These are phyloP conservation scores for Myotis pilosus DNA, from an alignment of 2,797 vertebrate species.

Conservation along the genomic window DNA sequence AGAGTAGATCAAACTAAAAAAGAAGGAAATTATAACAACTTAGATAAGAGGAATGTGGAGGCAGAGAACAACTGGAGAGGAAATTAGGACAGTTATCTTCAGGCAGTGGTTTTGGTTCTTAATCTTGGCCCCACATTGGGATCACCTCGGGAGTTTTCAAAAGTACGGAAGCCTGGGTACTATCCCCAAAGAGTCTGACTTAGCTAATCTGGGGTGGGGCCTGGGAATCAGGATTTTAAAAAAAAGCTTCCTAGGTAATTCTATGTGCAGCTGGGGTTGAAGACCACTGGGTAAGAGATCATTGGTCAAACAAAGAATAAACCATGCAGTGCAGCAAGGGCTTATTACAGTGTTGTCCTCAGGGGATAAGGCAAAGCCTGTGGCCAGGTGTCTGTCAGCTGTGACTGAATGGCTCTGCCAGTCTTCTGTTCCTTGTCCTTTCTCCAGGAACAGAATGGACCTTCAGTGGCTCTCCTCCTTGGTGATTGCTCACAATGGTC, in stretches of 20 bases:
- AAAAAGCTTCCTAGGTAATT: background rate
- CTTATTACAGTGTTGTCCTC: background rate
- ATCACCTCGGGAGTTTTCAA: background rate
- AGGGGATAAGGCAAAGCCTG: background rate
- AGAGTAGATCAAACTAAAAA: slow-evolving; percentile 33
- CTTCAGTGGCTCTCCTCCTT: background rate
- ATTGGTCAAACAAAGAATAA: background rate
- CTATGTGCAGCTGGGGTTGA: background rate
- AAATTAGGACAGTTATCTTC: background rate
- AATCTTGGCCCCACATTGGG: background rate
- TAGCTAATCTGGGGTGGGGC: background rate
- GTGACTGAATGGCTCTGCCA: background rate
- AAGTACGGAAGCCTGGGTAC: background rate
- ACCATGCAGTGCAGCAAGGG: background rate
- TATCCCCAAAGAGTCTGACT: background rate
- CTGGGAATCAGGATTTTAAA: background rate
- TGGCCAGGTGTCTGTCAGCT: background rate
- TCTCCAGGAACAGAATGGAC: background rate
- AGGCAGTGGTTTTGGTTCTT: background rate
- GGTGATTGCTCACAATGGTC: background rate
- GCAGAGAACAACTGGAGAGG: background rate
- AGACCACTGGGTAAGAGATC: background rate
- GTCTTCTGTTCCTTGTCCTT: background rate
- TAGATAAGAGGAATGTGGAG: background rate
- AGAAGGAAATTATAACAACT: background rate